These are phyloP conservation scores for Chaunax sp. DNA, from an alignment of 2,797 vertebrate genomes.

Conservation along the genomic window DNA sequence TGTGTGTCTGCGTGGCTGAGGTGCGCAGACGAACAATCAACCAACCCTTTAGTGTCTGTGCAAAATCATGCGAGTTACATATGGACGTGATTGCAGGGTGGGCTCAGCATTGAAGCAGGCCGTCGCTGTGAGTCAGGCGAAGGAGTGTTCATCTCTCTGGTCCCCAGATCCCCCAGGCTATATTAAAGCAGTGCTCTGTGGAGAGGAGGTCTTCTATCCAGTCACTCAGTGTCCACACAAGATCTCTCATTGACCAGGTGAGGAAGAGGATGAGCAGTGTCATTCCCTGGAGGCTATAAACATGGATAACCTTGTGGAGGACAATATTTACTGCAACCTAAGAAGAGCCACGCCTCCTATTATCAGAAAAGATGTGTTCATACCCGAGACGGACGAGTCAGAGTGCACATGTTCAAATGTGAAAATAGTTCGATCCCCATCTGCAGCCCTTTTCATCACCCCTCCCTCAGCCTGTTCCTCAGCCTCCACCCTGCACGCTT, in stretches of 20 bases:
- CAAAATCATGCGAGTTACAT: no score
- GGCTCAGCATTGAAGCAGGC: constrained; percentile 90
- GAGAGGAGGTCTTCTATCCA: constrained; percentile 16
- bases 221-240: constrained; percentile 7
- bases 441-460: not conserved
- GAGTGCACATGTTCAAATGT: constrained; percentile 58
- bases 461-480: no score
- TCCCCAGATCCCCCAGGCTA: constrained; percentile 79
- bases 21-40: no score
- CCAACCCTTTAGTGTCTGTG: not conserved
- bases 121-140: constrained; percentile 90
- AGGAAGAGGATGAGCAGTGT: constrained; percentile 43
- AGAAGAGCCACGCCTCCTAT: constrained; percentile 14
- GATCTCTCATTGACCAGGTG: constrained; percentile 28
- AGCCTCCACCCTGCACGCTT: not conserved
- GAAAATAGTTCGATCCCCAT: not conserved
- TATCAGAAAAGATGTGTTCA: constrained; percentile 5
- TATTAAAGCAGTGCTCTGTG: constrained; percentile 64
- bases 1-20: no score
- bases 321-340: constrained; percentile 58
- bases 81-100: constrained; percentile 74
- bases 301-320: constrained; percentile 31
- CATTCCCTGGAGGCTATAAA: constrained; percentile 36
- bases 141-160: constrained; percentile 89
- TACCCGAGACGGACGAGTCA: not conserved